A percentile compares a stretch with the other conserved stretches of the same genome.
Evolutionary conservation across 2,797 vertebrate species (phyloP).

Genomic region (Pangasius larnaudii): DNA sequence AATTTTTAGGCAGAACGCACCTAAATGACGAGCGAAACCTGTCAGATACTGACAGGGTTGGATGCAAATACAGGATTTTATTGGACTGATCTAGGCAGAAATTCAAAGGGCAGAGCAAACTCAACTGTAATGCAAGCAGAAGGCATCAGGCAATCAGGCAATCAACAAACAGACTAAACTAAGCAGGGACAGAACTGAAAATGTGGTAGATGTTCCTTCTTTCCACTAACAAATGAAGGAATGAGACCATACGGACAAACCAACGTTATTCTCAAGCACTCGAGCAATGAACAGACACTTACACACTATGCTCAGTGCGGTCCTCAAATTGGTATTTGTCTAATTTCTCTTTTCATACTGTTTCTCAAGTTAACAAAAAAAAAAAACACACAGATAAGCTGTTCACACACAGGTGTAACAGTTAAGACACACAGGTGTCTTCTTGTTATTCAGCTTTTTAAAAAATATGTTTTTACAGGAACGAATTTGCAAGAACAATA

Average conservation of each 20-base stretch:
- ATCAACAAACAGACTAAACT: not conserved
- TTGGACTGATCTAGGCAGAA: not conserved
- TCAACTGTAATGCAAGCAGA: not conserved
- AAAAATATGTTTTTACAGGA: not conserved
- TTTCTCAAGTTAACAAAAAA: not conserved
- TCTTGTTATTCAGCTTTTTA: not conserved
- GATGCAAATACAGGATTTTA: not conserved
- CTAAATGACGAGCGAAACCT: not conserved
- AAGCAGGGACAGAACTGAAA: not conserved
- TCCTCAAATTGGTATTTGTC: not conserved
- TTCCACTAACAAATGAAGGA: not conserved
- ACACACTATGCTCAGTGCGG: not conserved
- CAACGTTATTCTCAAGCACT: not conserved
- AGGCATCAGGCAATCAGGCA: not conserved
- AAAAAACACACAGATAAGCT: not conserved
- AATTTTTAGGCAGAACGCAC: not conserved
- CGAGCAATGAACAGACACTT: not conserved
- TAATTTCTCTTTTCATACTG: not conserved
- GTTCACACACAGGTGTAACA: not conserved
- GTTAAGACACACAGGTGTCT: not conserved
- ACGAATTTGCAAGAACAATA: not conserved
- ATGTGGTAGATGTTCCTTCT: not conserved
- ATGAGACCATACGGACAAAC: not conserved
- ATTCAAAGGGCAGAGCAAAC: not conserved
- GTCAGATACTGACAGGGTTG: not conserved